Evolutionary conservation across 1,140 invertebrate genomes (phyloP).

Genomic region (Heliothis subflexa): DNA sequence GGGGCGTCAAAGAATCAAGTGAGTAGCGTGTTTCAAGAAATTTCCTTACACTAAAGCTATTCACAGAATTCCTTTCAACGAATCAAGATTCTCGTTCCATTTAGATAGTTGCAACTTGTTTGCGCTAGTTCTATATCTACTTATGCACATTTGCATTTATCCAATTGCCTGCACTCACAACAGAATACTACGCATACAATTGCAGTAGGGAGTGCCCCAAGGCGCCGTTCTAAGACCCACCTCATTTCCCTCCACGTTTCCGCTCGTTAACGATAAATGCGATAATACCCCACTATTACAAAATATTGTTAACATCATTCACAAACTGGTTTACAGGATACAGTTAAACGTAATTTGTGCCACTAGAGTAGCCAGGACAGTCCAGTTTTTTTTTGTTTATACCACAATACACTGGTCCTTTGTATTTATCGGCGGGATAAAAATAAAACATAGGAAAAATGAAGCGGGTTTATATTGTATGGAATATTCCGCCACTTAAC

Average conservation of each 20-base stretch:
- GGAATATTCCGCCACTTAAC: conserved; percentile 65
- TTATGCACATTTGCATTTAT: background rate
- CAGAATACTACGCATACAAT: conserved; percentile 53
- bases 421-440: conserved; percentile 50
- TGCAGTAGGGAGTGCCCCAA: conserved; percentile 62
- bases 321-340: conserved; percentile 69
- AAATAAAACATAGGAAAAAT: conserved; percentile 58
- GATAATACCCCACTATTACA: conserved; percentile 75
- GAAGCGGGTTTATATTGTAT: conserved; percentile 55
- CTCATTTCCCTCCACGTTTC: conserved; percentile 70
- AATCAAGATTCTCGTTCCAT: background rate
- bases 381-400: conserved; percentile 57
- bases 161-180: conserved; percentile 21
- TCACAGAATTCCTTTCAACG: background rate
- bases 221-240: conserved; percentile 64
- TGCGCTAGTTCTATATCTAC: background rate
- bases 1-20: conserved; percentile 97
- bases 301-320: conserved; percentile 70
- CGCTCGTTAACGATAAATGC: conserved; percentile 75
- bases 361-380: conserved; percentile 64
- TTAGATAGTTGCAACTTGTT: conserved; percentile 15
- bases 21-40: conserved; percentile 77
- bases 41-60: background rate
- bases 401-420: conserved; percentile 32
- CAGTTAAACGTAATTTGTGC: conserved; percentile 76